Percentiles rank a stretch among this genome's conserved stretches.
These are phyloP conservation scores for Euwallacea similis DNA, from an alignment of 1,140 invertebrate genomes.

Conservation along the genomic window DNA sequence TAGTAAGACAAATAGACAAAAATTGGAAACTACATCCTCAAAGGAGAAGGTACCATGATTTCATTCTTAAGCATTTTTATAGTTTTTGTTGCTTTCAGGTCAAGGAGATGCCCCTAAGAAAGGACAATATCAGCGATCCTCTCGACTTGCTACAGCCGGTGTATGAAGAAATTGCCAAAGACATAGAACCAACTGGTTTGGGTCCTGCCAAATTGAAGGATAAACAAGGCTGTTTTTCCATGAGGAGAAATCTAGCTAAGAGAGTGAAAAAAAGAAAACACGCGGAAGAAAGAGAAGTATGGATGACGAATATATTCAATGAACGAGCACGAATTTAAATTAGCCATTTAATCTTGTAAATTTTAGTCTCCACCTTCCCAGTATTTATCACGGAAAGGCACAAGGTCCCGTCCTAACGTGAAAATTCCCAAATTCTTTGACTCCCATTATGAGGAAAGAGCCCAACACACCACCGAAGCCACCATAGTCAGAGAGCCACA, in stretches of 20 bases:
- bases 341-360: neutral
- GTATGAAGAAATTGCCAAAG: constrained; percentile 46
- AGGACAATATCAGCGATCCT: constrained; percentile 43
- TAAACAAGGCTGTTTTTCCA: neutral
- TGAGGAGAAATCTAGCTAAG: constrained; percentile 29
- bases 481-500: constrained; percentile 37
- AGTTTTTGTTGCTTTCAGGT: constrained; percentile 10
- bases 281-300: constrained; percentile 34
- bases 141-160: constrained; percentile 44
- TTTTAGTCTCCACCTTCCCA: constrained; percentile 43
- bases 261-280: constrained; percentile 39
- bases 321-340: neutral
- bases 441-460: constrained; percentile 36
- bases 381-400: constrained; percentile 47
- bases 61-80: too few species aligned
- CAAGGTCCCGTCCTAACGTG: constrained; percentile 48
- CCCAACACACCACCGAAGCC: constrained; percentile 33
- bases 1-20: too few species aligned
- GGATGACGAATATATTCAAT: constrained; percentile 2
- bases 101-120: constrained; percentile 28
- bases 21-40: too few species aligned
- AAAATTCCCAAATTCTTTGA: constrained; percentile 50
- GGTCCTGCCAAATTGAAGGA: constrained; percentile 25
- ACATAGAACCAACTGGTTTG: constrained; percentile 25
- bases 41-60: too few species aligned